A percentile compares a stretch with the other conserved stretches of the same genome.
These are phyloP conservation scores for Beris chalybata DNA, from an alignment of 2,888 invertebrate species.

Conservation along the genomic window DNA sequence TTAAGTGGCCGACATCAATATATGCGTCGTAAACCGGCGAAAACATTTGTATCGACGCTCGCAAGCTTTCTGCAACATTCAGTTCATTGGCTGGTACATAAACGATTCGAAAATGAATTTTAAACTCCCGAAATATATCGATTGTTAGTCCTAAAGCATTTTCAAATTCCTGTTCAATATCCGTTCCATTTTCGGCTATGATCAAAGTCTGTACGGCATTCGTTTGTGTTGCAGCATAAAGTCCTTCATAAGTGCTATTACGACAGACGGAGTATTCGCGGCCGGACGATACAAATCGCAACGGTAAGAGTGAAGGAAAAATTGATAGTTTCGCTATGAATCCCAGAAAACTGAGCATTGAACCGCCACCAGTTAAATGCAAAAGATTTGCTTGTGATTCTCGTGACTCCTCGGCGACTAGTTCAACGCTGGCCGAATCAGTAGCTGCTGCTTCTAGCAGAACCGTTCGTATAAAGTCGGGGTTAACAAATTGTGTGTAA, in stretches of 20 bases:
- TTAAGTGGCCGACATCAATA: conserved; percentile 74
- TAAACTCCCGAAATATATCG: conserved; percentile 66
- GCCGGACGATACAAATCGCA: conserved; percentile 71
- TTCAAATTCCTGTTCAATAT: conserved; percentile 62
- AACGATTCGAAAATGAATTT: conserved; percentile 68
- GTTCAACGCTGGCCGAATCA: conserved; percentile 62
- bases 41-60: conserved; percentile 73
- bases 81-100: conserved; percentile 66
- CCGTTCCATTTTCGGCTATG: conserved; percentile 57
- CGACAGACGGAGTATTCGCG: conserved; percentile 61
- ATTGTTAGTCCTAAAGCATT: conserved; percentile 59
- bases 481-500: conserved; percentile 71
- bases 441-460: conserved; percentile 72
- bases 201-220: conserved; percentile 70
- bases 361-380: conserved; percentile 76
- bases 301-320: conserved; percentile 65
- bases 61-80: conserved; percentile 66
- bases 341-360: conserved; percentile 72
- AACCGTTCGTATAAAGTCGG: conserved; percentile 76
- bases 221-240: conserved; percentile 71
- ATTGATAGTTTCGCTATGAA: conserved; percentile 70
- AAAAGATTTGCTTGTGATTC: conserved; percentile 60
- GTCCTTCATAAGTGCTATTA: conserved; percentile 53
- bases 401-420: conserved; percentile 60
- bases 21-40: conserved; percentile 66